A percentile compares a stretch with the other conserved stretches of the same genome.
These are phyloP conservation scores for Myotis vivesi DNA, from an alignment of 2,797 vertebrate genomes.

Conservation along the genomic window DNA sequence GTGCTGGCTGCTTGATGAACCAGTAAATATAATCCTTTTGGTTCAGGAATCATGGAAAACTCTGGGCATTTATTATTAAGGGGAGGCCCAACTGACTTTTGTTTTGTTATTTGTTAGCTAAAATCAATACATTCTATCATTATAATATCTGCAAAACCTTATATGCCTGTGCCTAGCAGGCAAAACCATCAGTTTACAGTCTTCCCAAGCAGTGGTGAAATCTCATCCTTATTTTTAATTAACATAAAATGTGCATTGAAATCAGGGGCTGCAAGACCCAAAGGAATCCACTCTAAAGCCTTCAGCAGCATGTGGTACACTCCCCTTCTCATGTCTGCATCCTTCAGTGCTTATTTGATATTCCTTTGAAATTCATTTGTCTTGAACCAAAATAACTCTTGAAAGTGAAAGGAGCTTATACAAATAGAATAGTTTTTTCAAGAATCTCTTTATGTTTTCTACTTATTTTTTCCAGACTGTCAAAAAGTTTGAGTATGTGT, in stretches of 20 bases:
- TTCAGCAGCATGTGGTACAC: slow-evolving; percentile 42
- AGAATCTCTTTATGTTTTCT: slow-evolving; percentile 8
- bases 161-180: slow-evolving; percentile 44
- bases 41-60: slow-evolving; percentile 48
- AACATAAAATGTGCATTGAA: slow-evolving; percentile 69
- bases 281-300: slow-evolving; percentile 68
- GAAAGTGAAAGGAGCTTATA: slow-evolving; percentile 54
- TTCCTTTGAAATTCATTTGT: slow-evolving; percentile 74
- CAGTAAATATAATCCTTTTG: neutral
- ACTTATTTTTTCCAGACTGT: neutral
- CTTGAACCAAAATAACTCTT: slow-evolving; percentile 55
- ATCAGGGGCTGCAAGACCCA: slow-evolving; percentile 65
- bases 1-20: neutral
- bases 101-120: slow-evolving; percentile 62
- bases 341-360: slow-evolving; percentile 67
- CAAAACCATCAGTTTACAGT: slow-evolving; percentile 64
- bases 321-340: slow-evolving; percentile 52
- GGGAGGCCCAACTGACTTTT: slow-evolving; percentile 30
- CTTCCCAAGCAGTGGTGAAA: slow-evolving; percentile 65
- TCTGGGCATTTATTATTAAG: slow-evolving; percentile 61
- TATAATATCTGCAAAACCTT: slow-evolving; percentile 55
- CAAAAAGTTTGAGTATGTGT: slow-evolving; percentile 28
- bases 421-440: slow-evolving; percentile 65
- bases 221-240: slow-evolving; percentile 76
- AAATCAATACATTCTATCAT: slow-evolving; percentile 72